These are phyloP conservation scores for Callimorpha dominula DNA, from an alignment of 2,888 invertebrate genomes.

Conservation along the genomic window DNA sequence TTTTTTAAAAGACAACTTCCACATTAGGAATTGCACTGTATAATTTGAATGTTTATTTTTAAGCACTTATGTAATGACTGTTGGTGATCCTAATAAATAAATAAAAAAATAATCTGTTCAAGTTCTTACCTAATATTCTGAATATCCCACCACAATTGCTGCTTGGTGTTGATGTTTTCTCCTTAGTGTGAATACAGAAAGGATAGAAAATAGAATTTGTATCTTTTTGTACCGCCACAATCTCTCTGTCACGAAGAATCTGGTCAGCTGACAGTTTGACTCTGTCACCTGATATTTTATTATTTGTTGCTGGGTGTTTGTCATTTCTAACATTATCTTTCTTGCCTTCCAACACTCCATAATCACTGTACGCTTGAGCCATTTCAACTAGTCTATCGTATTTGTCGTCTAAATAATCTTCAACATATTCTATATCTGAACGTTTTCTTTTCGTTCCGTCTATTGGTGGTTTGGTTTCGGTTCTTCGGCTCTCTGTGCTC, in stretches of 20 bases:
- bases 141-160: background rate
- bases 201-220: background rate
- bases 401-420: constrained; percentile 68
- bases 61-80: no score
- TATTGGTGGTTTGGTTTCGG: background rate
- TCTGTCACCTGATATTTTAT: constrained; percentile 41
- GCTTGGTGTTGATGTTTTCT: background rate
- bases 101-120: no score
- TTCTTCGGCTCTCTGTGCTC: background rate
- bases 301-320: constrained; percentile 44
- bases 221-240: background rate
- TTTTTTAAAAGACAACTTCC: no score
- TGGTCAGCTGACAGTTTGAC: constrained; percentile 42
- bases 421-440: constrained; percentile 68
- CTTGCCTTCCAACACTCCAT: constrained; percentile 72
- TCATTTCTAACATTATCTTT: constrained; percentile 56
- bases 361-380: constrained; percentile 81
- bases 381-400: constrained; percentile 63
- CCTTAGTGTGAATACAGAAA: background rate
- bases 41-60: no score
- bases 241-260: constrained; percentile 1
- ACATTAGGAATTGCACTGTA: no score
- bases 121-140: background rate
- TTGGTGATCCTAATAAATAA: no score
- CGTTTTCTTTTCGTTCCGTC: background rate